Percentiles rank a stretch among this genome's conserved stretches.
phyloP scores from a whole-genome alignment of 2,797 vertebrate genomes.

The Epinephelus coioides region DNA sequence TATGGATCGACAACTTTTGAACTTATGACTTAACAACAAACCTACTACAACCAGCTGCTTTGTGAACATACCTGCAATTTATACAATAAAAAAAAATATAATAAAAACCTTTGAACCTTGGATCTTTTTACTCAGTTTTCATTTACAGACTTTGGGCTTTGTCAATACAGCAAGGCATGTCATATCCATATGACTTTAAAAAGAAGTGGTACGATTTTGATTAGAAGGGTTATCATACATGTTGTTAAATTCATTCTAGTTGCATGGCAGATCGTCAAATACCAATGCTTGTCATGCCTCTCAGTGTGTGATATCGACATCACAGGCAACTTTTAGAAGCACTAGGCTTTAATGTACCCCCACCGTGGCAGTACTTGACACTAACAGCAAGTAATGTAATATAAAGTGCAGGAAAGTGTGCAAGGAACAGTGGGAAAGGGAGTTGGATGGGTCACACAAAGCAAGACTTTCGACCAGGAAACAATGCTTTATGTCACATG shows the following conservation, averaged over 20 bases:
- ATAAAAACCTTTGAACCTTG: neutral
- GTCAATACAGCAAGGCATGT: neutral
- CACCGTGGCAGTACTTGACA: no score
- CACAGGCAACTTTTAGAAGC: no score
- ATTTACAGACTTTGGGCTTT: neutral
- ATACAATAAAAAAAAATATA: neutral
- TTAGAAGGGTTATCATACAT: neutral
- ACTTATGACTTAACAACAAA: neutral
- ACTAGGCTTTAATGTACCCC: no score
- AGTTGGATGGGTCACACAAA: no score
- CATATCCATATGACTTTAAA: neutral
- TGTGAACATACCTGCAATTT: neutral
- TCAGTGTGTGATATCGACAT: no score
- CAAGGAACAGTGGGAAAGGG: no score
- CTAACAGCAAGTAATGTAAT: no score
- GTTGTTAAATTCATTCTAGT: neutral
- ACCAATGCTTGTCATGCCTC: no score
- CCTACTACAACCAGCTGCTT: neutral
- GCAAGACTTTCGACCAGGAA: no score
- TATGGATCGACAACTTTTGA: neutral
- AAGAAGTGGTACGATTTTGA: neutral
- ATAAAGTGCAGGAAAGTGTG: no score
- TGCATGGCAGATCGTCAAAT: neutral
- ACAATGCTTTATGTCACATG: no score
- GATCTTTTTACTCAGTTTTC: neutral